phyloP scores from a whole-genome alignment of 2,888 invertebrate species.

The Amiota communis region DNA sequence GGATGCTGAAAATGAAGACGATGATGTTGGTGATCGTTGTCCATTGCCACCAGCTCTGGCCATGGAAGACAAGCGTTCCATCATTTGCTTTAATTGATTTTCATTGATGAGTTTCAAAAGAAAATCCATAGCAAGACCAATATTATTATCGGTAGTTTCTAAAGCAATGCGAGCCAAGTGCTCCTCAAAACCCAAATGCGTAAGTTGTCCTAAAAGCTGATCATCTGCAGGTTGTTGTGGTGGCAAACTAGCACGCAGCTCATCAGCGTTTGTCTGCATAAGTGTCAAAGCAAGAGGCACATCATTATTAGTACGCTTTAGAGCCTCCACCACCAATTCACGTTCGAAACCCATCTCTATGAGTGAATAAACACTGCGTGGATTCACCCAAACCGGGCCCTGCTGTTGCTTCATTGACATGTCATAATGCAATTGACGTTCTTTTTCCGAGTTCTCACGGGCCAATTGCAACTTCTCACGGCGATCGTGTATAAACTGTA shows the following conservation, averaged over 20 bases:
- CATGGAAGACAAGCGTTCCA: slow-evolving; percentile 57
- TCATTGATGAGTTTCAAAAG: slow-evolving; percentile 73
- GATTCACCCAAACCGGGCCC: slow-evolving; percentile 69
- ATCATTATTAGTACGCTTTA: slow-evolving; percentile 80
- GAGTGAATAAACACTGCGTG: slow-evolving; percentile 73
- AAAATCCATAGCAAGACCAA: slow-evolving; percentile 77
- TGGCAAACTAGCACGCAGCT: slow-evolving; percentile 53
- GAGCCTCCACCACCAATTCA: slow-evolving; percentile 77
- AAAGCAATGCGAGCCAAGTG: slow-evolving; percentile 76
- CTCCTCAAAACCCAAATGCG: slow-evolving; percentile 78
- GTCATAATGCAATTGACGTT: slow-evolving; percentile 64
- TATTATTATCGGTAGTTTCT: slow-evolving; percentile 75
- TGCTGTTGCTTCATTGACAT: slow-evolving; percentile 31
- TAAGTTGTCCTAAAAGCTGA: slow-evolving; percentile 54
- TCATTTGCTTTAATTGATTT: slow-evolving; percentile 60
- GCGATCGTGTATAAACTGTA: slow-evolving; percentile 78
- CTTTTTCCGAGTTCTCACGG: slow-evolving; percentile 75
- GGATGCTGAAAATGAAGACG: slow-evolving; percentile 38
- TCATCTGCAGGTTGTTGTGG: slow-evolving; percentile 44
- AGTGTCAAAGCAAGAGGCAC: slow-evolving; percentile 76
- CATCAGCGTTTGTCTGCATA: slow-evolving; percentile 59
- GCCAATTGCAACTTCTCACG: slow-evolving; percentile 75
- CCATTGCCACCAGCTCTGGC: not conserved
- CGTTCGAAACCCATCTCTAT: slow-evolving; percentile 81
- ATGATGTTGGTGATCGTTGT: slow-evolving; percentile 60